A percentile compares a stretch with the other conserved stretches of the same genome.
These are phyloP conservation scores for Carduelis carduelis DNA, from an alignment of 2,797 vertebrate species.

Conservation along the genomic window DNA sequence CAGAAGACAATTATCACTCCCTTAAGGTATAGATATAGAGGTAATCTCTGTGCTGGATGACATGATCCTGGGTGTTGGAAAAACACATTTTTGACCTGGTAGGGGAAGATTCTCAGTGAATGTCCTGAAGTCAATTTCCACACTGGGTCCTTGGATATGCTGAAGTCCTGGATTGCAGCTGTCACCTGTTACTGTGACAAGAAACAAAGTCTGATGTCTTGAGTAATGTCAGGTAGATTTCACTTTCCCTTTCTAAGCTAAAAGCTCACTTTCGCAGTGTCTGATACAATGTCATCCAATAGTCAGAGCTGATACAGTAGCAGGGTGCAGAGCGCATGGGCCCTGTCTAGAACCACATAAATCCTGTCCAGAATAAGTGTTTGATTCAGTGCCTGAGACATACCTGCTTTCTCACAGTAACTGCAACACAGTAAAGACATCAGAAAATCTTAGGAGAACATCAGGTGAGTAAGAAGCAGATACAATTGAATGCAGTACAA, in stretches of 20 bases:
- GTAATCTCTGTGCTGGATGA: background rate
- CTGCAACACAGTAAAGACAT: background rate
- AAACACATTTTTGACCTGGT: background rate
- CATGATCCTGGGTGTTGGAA: background rate
- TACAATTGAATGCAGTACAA: background rate
- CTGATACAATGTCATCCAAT: background rate
- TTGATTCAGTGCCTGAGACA: background rate
- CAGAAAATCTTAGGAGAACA: background rate
- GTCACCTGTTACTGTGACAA: background rate
- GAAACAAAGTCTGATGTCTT: background rate
- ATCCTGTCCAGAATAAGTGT: background rate
- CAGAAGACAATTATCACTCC: background rate
- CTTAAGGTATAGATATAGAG: background rate
- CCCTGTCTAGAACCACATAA: background rate
- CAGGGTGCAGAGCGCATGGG: background rate
- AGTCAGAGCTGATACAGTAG: rapidly evolving
- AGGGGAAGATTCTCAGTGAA: background rate
- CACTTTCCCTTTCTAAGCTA: background rate
- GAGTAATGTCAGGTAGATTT: background rate
- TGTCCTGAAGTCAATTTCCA: background rate
- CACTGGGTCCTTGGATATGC: background rate
- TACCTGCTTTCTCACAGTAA: background rate
- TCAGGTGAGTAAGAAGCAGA: background rate
- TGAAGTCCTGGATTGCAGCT: background rate
- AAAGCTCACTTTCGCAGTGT: background rate